Conservation (phyloP, 2,888 invertebrate genomes). For the Nebria salina region DNA sequence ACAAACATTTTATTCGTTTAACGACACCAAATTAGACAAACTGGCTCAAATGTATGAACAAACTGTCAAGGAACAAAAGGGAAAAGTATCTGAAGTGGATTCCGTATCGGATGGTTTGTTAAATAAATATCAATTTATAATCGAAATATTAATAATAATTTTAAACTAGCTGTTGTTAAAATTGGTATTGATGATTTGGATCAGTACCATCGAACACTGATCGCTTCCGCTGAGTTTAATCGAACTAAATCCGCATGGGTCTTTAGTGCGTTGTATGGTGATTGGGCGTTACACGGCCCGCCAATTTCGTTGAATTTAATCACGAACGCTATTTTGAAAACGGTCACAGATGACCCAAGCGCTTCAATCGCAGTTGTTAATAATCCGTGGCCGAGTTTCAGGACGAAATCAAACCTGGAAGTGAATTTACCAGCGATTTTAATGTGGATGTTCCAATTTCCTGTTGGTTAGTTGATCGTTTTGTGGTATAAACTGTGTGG, state of each 20-base stretch:
- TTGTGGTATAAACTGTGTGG: background rate
- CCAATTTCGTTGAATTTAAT: constrained; percentile 66
- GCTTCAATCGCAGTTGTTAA: constrained; percentile 57
- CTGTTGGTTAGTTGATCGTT: constrained; percentile 54
- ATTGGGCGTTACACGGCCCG: constrained; percentile 64
- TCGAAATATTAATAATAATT: background rate
- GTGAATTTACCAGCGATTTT: constrained; percentile 47
- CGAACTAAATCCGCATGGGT: constrained; percentile 46
- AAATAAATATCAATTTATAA: background rate
- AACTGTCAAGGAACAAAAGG: constrained; percentile 10
- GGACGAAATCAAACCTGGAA: constrained; percentile 47
- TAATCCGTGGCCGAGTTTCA: constrained; percentile 55
- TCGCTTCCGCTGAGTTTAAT: constrained; percentile 65
- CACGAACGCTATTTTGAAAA: constrained; percentile 63
- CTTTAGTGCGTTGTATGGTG: constrained; percentile 61
- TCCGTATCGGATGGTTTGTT: constrained; percentile 46
- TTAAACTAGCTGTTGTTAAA: constrained; percentile 54
- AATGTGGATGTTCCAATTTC: constrained; percentile 59
- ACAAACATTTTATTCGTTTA: constrained; percentile 32
- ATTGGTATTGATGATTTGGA: constrained; percentile 10
- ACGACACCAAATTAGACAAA: constrained; percentile 37
- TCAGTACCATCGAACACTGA: constrained; percentile 50
- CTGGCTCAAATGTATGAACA: constrained; percentile 30
- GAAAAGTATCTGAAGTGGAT: constrained; percentile 19
- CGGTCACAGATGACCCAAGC: constrained; percentile 52